phyloP scores from a whole-genome alignment of 1,140 invertebrate species.

The Proales similis region DNA sequence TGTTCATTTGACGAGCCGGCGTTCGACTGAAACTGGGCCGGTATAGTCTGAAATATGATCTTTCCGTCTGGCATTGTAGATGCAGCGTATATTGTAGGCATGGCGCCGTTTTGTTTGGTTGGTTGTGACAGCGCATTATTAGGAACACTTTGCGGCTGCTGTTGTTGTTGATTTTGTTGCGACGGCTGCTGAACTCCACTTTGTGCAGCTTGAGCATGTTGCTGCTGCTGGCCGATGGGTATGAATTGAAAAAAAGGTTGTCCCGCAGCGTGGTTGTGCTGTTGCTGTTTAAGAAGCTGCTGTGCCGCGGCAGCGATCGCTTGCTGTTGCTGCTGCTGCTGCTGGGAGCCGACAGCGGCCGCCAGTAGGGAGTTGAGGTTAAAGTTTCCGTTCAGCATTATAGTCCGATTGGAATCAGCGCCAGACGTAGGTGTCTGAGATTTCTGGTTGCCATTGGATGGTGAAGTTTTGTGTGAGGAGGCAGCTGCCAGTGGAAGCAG shows the following conservation, averaged over 20 bases:
- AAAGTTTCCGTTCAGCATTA: too few species aligned
- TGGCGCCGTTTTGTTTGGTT: not conserved
- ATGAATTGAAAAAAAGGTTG: slow-evolving; percentile 27
- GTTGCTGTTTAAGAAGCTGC: not conserved
- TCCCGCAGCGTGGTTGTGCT: not conserved
- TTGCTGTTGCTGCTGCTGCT: slow-evolving; percentile 11
- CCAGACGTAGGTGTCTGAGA: too few species aligned
- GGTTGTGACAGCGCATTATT: not conserved
- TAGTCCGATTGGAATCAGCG: too few species aligned
- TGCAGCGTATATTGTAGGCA: not conserved
- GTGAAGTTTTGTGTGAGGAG: not conserved
- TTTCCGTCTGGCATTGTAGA: not conserved
- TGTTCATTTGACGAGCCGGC: not conserved
- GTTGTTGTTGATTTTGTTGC: not conserved
- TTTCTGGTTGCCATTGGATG: too few species aligned
- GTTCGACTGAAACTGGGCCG: not conserved
- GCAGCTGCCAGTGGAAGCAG: not conserved
- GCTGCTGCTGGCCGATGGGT: not conserved
- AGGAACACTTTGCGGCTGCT: not conserved
- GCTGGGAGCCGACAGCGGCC: too few species aligned
- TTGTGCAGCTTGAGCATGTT: not conserved
- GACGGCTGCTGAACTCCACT: slow-evolving; percentile 1
- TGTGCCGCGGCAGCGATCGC: slow-evolving; percentile 15
- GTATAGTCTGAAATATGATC: not conserved
- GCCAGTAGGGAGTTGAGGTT: too few species aligned